phyloP scores from a whole-genome alignment of 1,140 invertebrate genomes.

The Pemphigus obesinymphae region DNA sequence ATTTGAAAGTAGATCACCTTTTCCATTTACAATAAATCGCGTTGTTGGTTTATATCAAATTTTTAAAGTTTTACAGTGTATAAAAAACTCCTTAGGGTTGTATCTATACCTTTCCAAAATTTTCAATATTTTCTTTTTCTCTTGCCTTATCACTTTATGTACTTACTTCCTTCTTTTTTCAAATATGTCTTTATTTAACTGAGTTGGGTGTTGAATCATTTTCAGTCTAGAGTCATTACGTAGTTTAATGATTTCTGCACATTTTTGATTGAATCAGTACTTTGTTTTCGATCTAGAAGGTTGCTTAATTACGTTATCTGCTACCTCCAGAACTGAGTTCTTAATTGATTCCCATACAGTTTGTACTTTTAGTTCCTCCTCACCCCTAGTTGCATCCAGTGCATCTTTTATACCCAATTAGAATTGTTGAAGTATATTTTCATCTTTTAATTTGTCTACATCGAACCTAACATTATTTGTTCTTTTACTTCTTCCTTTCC shows the following conservation, averaged over 20 bases:
- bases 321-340: too few species aligned
- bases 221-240: too few species aligned
- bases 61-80: background rate
- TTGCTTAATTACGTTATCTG: too few species aligned
- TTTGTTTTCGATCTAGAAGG: too few species aligned
- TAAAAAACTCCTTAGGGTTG: background rate
- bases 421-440: too few species aligned
- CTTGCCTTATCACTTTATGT: constrained; percentile 6
- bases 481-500: background rate
- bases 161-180: background rate
- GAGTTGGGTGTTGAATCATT: too few species aligned
- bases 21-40: too few species aligned
- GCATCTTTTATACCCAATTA: background rate
- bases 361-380: too few species aligned
- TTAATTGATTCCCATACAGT: too few species aligned
- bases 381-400: too few species aligned
- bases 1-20: background rate
- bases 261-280: too few species aligned
- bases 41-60: background rate
- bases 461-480: background rate
- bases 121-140: constrained; percentile 26
- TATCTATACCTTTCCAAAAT: background rate
- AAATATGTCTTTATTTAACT: background rate
- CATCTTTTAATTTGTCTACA: background rate
- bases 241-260: too few species aligned